These are phyloP conservation scores for Sarcophaga variegata DNA, from an alignment of 2,888 invertebrate species.

Conservation along the genomic window DNA sequence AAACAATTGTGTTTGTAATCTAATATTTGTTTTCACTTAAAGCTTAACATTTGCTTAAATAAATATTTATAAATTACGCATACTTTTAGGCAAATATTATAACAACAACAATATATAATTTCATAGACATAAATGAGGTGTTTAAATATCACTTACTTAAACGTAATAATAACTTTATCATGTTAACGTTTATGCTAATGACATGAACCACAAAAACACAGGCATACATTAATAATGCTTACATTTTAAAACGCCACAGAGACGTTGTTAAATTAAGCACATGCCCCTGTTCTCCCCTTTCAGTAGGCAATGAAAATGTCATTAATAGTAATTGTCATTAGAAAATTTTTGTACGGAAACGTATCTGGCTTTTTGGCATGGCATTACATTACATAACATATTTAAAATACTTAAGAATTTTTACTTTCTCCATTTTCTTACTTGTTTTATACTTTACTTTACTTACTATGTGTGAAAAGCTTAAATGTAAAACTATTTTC, in stretches of 20 bases:
- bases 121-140: conserved; percentile 49
- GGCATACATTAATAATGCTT: conserved; percentile 34
- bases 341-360: background rate
- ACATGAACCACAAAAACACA: conserved; percentile 61
- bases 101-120: conserved; percentile 20
- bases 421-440: background rate
- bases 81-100: conserved; percentile 19
- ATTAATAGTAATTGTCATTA: background rate
- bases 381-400: conserved; percentile 48
- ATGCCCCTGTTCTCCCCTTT: background rate
- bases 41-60: conserved; percentile 17
- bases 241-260: background rate
- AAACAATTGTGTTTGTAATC: background rate
- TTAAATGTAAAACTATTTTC: conserved; percentile 42
- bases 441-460: background rate
- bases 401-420: conserved; percentile 23
- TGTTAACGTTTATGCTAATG: conserved; percentile 69
- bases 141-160: conserved; percentile 69
- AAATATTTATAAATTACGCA: conserved; percentile 33
- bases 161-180: conserved; percentile 69
- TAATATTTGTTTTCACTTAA: conserved; percentile 34
- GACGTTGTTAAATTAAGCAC: conserved; percentile 9
- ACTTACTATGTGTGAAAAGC: background rate
- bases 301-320: background rate
- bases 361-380: conserved; percentile 34